Evolutionary conservation across 2,888 invertebrate species (phyloP).

Genomic region (Mylabris sibirica): DNA sequence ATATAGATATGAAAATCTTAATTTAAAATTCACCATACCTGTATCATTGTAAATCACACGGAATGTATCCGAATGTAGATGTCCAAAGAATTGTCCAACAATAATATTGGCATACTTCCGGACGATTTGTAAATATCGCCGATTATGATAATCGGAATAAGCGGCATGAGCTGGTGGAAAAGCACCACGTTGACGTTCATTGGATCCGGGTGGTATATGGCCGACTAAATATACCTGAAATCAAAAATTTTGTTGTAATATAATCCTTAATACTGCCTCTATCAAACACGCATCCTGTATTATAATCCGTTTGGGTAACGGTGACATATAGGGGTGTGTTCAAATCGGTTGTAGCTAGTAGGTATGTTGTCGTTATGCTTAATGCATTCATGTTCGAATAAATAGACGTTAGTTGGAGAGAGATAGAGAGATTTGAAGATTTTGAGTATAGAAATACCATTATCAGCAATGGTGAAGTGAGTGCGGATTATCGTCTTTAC

Average conservation of each 20-base stretch:
- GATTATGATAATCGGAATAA: constrained; percentile 78
- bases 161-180: constrained; percentile 66
- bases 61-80: constrained; percentile 91
- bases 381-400: neutral
- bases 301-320: neutral
- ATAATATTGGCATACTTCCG: constrained; percentile 81
- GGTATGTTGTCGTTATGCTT: neutral
- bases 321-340: too few relatives aligned
- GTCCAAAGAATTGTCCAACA: constrained; percentile 91
- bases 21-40: constrained; percentile 63
- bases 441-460: constrained; percentile 4
- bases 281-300: too few relatives aligned
- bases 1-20: neutral
- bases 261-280: neutral
- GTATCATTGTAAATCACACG: constrained; percentile 81
- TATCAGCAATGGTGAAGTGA: constrained; percentile 9
- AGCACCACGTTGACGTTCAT: constrained; percentile 78
- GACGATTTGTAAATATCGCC: constrained; percentile 77
- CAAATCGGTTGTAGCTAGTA: too few relatives aligned
- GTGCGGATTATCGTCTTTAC: neutral
- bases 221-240: constrained; percentile 88
- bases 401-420: neutral
- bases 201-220: constrained; percentile 89
- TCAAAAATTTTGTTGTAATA: constrained; percentile 24
- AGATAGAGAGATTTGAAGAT: neutral